Evolutionary conservation across 2,113 vertebrate species (phyloP).

Genomic region (Scolopax mira): DNA sequence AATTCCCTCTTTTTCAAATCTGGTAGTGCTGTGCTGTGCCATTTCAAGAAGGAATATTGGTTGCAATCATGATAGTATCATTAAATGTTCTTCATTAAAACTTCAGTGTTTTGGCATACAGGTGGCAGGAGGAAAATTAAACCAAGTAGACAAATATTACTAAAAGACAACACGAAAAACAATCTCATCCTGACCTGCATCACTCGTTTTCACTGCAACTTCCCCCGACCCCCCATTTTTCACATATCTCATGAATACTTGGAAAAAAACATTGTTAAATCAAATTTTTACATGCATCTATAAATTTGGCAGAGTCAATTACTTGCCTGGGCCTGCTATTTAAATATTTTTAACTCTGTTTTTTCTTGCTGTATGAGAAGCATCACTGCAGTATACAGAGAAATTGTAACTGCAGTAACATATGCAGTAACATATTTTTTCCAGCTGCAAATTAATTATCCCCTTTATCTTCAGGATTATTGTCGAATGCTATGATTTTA

Average conservation of each 20-base stretch:
- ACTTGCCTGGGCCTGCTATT: background rate
- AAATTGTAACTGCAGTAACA: slow-evolving; percentile 5
- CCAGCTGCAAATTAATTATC: slow-evolving; percentile 16
- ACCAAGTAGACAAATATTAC: background rate
- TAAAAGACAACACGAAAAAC: background rate
- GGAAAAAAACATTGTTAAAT: background rate
- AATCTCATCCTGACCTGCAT: background rate
- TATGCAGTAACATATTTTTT: slow-evolving; percentile 11
- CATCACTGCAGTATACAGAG: slow-evolving; percentile 23
- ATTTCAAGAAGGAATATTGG: background rate
- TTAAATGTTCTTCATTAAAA: background rate
- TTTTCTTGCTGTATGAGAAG: background rate
- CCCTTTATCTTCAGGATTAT: slow-evolving; percentile 19
- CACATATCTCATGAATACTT: background rate
- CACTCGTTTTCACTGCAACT: background rate
- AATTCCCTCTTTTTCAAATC: background rate
- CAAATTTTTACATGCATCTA: background rate
- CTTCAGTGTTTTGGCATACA: background rate
- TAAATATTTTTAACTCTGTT: slow-evolving; percentile 27
- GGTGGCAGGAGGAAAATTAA: slow-evolving; percentile 12
- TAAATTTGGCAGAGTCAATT: background rate
- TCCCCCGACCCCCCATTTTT: background rate
- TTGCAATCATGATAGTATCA: background rate
- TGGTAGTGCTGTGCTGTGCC: background rate
- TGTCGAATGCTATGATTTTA: slow-evolving; percentile 30